phyloP scores from a whole-genome alignment of 2,797 vertebrate species.

The Pseudocheirus occidentalis region DNA sequence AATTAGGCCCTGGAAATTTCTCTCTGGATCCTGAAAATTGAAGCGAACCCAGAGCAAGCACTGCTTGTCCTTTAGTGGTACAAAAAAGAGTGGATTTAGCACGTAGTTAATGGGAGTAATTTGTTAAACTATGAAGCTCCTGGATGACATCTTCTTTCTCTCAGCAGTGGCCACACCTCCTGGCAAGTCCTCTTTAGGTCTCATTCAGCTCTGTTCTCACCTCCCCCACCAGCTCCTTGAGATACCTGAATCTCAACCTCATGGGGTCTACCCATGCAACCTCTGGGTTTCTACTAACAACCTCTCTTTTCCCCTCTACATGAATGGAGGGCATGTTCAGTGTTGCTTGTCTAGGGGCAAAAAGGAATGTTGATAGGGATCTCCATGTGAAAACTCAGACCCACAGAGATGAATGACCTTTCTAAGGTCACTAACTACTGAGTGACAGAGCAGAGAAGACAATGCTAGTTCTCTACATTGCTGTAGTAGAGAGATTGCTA shows the following conservation, averaged over 20 bases:
- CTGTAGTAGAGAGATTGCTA: not conserved
- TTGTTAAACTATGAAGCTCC: not conserved
- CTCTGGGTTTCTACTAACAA: not conserved
- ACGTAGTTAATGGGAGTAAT: not conserved
- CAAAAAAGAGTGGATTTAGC: not conserved
- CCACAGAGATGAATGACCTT: not conserved
- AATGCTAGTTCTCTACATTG: not conserved
- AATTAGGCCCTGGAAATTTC: fast-evolving
- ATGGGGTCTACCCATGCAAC: too few relatives aligned
- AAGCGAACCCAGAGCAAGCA: not conserved
- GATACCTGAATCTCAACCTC: not conserved
- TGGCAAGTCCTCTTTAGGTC: not conserved
- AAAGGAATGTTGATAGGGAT: not conserved
- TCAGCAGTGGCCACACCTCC: not conserved
- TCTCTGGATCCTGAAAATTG: not conserved
- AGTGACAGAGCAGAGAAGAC: not conserved
- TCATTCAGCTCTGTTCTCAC: not conserved
- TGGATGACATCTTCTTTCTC: not conserved
- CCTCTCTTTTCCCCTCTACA: not conserved
- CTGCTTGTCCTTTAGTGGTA: not conserved
- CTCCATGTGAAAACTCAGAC: not conserved
- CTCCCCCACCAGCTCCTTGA: not conserved
- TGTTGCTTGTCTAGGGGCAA: not conserved
- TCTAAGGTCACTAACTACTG: not conserved
- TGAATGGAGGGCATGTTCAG: not conserved